These are phyloP conservation scores for Neolamprologus toae DNA, from an alignment of 2,113 vertebrate species.

Conservation along the genomic window DNA sequence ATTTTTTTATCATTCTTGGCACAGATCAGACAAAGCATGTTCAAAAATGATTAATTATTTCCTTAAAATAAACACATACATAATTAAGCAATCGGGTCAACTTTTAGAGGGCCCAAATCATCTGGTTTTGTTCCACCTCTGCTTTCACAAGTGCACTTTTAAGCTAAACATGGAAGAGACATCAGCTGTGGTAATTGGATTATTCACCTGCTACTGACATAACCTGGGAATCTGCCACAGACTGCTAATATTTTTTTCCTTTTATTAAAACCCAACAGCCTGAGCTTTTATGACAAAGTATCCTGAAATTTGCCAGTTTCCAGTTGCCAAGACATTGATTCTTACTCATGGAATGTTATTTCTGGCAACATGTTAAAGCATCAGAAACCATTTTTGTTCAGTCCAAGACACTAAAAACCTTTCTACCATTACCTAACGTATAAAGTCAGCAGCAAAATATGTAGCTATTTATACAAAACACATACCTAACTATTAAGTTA, in stretches of 20 bases:
- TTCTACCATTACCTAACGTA: neutral
- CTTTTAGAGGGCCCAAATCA: neutral
- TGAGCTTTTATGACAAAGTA: neutral
- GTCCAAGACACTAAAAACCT: neutral
- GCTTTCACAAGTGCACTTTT: neutral
- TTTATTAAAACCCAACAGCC: neutral
- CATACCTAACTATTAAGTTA: neutral
- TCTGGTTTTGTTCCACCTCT: neutral
- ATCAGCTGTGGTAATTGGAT: neutral
- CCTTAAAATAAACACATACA: neutral
- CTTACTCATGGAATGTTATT: neutral
- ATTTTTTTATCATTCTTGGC: neutral
- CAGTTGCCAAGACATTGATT: neutral
- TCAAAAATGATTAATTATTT: neutral
- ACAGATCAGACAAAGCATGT: neutral
- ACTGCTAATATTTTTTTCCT: neutral
- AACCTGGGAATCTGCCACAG: neutral
- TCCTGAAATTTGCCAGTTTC: neutral
- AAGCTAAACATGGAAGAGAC: neutral
- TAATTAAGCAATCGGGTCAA: neutral
- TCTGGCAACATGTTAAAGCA: neutral
- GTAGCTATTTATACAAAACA: neutral
- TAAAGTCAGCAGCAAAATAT: neutral
- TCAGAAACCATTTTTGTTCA: neutral
- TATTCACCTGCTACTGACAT: constrained; percentile 24